Percentiles rank a stretch among this genome's conserved stretches.
Conservation (phyloP, 1,140 invertebrate genomes). For the Bilobella aurantiaca region DNA sequence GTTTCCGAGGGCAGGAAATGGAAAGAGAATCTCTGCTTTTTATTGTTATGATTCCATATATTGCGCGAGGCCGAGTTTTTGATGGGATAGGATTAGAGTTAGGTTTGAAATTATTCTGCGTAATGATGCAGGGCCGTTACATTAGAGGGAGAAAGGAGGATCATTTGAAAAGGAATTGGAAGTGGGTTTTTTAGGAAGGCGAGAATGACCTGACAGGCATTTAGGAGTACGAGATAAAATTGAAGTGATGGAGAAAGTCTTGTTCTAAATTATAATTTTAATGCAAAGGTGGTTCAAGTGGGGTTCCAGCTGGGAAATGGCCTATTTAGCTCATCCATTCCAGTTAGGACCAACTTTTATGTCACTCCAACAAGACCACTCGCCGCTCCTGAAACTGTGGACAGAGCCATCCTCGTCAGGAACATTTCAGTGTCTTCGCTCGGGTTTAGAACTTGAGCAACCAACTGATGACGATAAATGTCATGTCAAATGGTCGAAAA, state of each 20-base stretch:
- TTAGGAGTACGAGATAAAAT: background rate
- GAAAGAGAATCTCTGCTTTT: slow-evolving; percentile 1
- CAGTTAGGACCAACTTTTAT: background rate
- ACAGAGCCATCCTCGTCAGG: background rate
- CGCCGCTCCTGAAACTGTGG: background rate
- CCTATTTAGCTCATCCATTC: background rate
- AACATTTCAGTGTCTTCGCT: no score
- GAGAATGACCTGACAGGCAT: slow-evolving; percentile 3
- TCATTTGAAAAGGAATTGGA: no score
- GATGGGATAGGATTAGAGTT: slow-evolving; percentile 2
- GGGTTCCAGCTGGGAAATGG: background rate
- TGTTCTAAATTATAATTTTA: slow-evolving; percentile 1
- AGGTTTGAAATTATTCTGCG: background rate
- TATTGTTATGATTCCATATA: slow-evolving; percentile 2
- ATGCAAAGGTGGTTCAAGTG: background rate
- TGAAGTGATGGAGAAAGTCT: background rate
- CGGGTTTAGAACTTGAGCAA: no score
- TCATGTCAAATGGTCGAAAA: background rate
- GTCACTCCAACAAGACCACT: no score
- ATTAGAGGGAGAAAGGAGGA: no score
- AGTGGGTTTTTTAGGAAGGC: no score
- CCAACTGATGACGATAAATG: background rate
- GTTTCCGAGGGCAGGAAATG: background rate
- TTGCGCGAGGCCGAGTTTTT: background rate
- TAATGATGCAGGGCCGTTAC: background rate